These are phyloP conservation scores for Vanessa atalanta DNA, from an alignment of 1,140 invertebrate species.

Conservation along the genomic window DNA sequence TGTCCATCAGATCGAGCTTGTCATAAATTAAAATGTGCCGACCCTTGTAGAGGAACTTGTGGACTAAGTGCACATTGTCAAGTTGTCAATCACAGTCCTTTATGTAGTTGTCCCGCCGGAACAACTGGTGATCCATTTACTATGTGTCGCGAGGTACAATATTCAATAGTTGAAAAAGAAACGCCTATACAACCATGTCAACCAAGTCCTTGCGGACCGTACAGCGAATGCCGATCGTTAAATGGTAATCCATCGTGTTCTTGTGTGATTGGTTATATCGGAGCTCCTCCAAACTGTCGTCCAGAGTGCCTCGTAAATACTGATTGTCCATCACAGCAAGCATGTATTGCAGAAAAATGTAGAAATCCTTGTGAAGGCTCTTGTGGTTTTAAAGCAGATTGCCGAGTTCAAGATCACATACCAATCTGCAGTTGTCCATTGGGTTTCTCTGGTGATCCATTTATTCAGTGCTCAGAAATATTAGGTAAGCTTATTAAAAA, in stretches of 20 bases:
- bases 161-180: conserved; percentile 64
- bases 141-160: conserved; percentile 80
- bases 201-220: conserved; percentile 89
- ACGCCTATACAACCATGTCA: conserved; percentile 82
- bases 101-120: conserved; percentile 86
- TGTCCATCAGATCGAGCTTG: conserved; percentile 86
- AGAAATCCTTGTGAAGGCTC: conserved; percentile 89
- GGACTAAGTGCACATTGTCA: conserved; percentile 86
- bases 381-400: conserved; percentile 88
- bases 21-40: conserved; percentile 86
- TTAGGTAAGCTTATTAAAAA: conserved; percentile 53
- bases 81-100: conserved; percentile 88
- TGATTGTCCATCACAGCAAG: conserved; percentile 88
- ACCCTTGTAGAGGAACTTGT: conserved; percentile 87
- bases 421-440: conserved; percentile 87
- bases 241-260: conserved; percentile 85
- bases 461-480: conserved; percentile 83
- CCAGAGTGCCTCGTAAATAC: conserved; percentile 90
- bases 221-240: conserved; percentile 84
- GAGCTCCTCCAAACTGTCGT: conserved; percentile 88
- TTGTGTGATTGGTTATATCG: conserved; percentile 87
- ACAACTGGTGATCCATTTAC: conserved; percentile 86
- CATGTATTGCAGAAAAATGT: conserved; percentile 90
- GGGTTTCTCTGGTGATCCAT: conserved; percentile 89
- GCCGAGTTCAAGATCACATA: conserved; percentile 88